Base-by-base conservation (phyloP, 2,888 invertebrate genomes). In the Eledona agricola region DNA sequence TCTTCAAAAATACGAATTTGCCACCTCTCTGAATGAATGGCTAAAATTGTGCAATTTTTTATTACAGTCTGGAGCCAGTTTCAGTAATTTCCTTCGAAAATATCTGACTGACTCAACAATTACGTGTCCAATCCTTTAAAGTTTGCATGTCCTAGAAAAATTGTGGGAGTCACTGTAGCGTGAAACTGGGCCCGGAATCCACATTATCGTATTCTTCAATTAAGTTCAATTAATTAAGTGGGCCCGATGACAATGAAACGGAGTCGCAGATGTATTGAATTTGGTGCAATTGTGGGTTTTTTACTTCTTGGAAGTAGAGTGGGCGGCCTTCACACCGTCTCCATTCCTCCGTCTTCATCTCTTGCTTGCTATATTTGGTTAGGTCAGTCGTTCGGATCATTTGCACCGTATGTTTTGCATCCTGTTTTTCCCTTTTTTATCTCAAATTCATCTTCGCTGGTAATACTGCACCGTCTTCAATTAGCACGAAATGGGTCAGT, bases 361-460 rank as follows among this genome's bases (percentile, higher is more conserved):
- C 4, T 6, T 46, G 22, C 25, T 47, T 55, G 47, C 60, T 60
- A 63, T 63, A 63, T 59, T 60, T 60, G 62, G 62, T 54, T 50
- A 59, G 57, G 58, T 59, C 60, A 58, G 22, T 38, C 50, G 38
- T 40, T 40, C 52, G 28, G 42, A 49, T 32, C 40, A 31, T 57
- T 59, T 57, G 59, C 57, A 57, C 59, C 59, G 57, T 57, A 59
- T 59, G 59, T 57, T 57, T 42, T 38, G 34, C 34, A 25, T 5
- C 4, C 6, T 7, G 25, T 23, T 37, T 37, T 37, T 37, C 25
- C 4, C 15, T 34, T 5, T 12, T 13, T 29, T 11, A 12, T 11
- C 12, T n/a, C n/a, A n/a, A n/a, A n/a, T n/a, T n/a, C 19, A 19
- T 6, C 19, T 19, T 19, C 19, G 19, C n/a, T n/a, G n/a, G n/a